Evolutionary conservation across 2,113 vertebrate species (phyloP).

Genomic region (Zosterops lateralis): DNA sequence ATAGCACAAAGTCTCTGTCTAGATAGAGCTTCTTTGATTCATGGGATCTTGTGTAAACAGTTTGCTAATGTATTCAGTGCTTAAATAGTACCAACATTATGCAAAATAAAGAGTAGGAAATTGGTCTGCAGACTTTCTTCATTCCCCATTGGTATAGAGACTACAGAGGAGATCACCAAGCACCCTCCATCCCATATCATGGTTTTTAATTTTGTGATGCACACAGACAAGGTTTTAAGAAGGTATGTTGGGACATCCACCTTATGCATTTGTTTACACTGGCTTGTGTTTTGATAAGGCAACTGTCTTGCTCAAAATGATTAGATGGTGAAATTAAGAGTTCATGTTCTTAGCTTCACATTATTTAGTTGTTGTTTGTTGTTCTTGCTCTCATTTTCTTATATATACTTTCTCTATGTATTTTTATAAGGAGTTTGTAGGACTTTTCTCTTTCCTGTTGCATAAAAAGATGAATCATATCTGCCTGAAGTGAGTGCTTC

Average conservation of each 20-base stretch:
- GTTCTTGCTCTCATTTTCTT: background rate
- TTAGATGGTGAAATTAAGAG: background rate
- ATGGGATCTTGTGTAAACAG: background rate
- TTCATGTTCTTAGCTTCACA: background rate
- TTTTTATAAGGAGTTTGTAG: background rate
- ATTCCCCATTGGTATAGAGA: background rate
- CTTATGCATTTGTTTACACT: background rate
- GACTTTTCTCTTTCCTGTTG: background rate
- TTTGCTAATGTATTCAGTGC: background rate
- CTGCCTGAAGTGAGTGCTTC: constrained; percentile 11
- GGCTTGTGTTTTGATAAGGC: background rate
- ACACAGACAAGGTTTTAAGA: background rate
- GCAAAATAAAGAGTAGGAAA: background rate
- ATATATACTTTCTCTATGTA: background rate
- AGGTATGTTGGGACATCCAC: background rate
- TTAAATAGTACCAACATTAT: background rate
- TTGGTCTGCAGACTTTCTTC: background rate
- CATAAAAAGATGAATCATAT: constrained; percentile 43
- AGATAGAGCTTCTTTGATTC: background rate
- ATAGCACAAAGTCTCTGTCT: background rate
- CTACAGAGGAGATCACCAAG: background rate
- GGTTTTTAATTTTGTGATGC: background rate
- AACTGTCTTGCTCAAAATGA: background rate
- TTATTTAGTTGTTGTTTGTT: background rate
- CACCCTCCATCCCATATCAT: background rate